phyloP scores from a whole-genome alignment of 2,113 vertebrate species.

The Erythrolamprus reginae region DNA sequence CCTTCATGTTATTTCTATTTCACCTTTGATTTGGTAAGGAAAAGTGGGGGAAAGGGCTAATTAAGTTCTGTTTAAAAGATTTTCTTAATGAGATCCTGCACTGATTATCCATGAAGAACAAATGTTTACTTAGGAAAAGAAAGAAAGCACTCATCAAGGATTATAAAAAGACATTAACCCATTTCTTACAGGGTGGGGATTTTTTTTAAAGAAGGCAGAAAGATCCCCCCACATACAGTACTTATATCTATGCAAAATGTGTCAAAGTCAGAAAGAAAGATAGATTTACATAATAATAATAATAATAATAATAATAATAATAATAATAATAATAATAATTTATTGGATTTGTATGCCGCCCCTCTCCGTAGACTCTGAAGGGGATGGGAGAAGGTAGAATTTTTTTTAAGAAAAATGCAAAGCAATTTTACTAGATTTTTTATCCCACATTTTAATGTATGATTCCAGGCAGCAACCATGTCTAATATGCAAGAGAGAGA shows the following conservation, averaged over 20 bases:
- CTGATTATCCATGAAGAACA: constrained; percentile 47
- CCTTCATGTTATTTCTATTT: no score
- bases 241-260: neutral
- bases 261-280: neutral
- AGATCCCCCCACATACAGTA: neutral
- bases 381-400: neutral
- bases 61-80: constrained; percentile 64
- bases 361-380: no score
- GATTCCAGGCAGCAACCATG: neutral
- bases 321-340: no score
- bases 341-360: no score
- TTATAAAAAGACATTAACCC: constrained; percentile 46
- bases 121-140: constrained; percentile 41
- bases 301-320: no score
- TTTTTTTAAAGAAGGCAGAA: neutral
- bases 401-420: neutral
- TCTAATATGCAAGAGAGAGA: neutral
- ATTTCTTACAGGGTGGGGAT: constrained; percentile 9
- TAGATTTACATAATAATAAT: no score
- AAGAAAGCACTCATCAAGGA: constrained; percentile 32
- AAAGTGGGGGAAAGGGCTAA: constrained; percentile 54
- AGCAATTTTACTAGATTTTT: neutral
- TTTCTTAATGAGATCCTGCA: constrained; percentile 62
- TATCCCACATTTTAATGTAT: neutral
- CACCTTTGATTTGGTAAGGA: neutral